Conservation (phyloP, 2,888 invertebrate species). For the Pelosia muscerda region DNA sequence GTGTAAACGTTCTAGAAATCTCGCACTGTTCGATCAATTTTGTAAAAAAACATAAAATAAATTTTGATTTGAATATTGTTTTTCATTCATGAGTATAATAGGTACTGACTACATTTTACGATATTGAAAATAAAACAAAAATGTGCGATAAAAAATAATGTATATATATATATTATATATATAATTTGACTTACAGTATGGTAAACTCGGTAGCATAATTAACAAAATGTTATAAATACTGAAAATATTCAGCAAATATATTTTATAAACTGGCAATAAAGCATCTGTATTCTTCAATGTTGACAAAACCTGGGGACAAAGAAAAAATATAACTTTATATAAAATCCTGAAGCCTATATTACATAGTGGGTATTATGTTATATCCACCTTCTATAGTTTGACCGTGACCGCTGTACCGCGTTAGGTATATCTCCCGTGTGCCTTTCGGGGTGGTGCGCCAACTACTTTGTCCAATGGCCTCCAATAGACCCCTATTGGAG, state of each 20-base stretch:
- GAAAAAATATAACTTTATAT: slow-evolving; percentile 29
- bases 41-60: slow-evolving; percentile 85
- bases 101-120: slow-evolving; percentile 18
- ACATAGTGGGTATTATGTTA: neutral
- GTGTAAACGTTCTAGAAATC: slow-evolving; percentile 87
- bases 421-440: too few relatives aligned
- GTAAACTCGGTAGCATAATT: slow-evolving; percentile 85
- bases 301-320: slow-evolving; percentile 71
- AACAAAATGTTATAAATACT: slow-evolving; percentile 85
- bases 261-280: slow-evolving; percentile 84
- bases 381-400: neutral
- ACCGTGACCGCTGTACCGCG: too few relatives aligned
- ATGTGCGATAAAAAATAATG: slow-evolving; percentile 84
- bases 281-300: slow-evolving; percentile 76
- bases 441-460: too few relatives aligned
- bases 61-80: slow-evolving; percentile 79
- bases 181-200: slow-evolving; percentile 82
- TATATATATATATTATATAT: too few relatives aligned
- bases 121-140: slow-evolving; percentile 64
- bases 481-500: too few relatives aligned
- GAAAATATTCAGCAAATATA: slow-evolving; percentile 86
- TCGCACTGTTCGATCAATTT: slow-evolving; percentile 88
- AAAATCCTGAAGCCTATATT: neutral
- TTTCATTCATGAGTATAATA: slow-evolving; percentile 59
- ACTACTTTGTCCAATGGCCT: too few relatives aligned